Evolutionary conservation across 2,888 invertebrate genomes (phyloP).

Genomic region (Heliconius ethilla): DNA sequence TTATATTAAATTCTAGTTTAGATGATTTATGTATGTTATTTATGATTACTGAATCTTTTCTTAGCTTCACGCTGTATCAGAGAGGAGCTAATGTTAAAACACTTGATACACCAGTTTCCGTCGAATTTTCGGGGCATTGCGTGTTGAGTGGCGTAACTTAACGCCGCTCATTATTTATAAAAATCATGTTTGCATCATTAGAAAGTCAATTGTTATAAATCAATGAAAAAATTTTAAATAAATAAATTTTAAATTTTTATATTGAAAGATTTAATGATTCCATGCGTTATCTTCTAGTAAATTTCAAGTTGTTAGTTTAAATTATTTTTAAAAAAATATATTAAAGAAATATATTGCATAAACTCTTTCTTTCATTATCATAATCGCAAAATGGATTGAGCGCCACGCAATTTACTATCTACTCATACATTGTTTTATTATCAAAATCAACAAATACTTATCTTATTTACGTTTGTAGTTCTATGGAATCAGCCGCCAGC

Average conservation of each 20-base stretch:
- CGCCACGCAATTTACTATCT: constrained; percentile 21
- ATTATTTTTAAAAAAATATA: not conserved
- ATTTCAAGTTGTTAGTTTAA: not conserved
- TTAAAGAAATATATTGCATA: not conserved
- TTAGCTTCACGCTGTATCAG: too few species aligned
- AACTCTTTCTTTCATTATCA: not conserved
- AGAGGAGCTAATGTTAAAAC: too few species aligned
- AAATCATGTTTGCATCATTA: too few species aligned
- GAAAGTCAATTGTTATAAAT: too few species aligned
- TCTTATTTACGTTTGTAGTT: constrained; percentile 51
- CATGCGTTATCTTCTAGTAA: too few species aligned
- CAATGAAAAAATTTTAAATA: not conserved
- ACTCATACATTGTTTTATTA: constrained; percentile 29
- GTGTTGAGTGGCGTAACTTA: too few species aligned
- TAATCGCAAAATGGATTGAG: not conserved
- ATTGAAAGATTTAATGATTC: not conserved
- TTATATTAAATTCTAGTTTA: not conserved
- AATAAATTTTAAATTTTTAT: not conserved
- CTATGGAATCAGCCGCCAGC: constrained; percentile 53
- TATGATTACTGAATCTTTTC: too few species aligned
- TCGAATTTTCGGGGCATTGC: too few species aligned
- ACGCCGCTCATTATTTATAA: too few species aligned
- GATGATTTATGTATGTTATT: not conserved
- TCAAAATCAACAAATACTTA: constrained; percentile 41
- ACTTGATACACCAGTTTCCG: too few species aligned